Conservation (phyloP, 2,113 vertebrate species). For the Macrotus californicus region DNA sequence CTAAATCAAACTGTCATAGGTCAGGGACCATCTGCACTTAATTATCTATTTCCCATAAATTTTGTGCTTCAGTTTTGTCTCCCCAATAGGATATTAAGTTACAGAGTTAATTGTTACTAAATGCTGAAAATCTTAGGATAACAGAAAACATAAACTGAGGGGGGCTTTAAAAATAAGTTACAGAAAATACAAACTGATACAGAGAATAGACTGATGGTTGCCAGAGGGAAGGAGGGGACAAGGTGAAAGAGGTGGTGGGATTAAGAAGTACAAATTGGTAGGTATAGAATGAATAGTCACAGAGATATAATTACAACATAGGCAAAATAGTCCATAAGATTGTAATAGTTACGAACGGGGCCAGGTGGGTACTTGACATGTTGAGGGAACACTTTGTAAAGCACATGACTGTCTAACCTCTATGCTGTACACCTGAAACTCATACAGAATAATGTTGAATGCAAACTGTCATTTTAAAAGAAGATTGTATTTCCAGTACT, state of each 20-base stretch:
- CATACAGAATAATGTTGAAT: not conserved
- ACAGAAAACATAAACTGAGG: not conserved
- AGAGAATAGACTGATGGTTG: not conserved
- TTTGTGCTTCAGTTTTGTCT: not conserved
- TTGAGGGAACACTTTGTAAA: not conserved
- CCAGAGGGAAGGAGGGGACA: not conserved
- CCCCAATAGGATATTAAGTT: not conserved
- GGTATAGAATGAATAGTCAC: not conserved
- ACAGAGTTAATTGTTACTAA: not conserved
- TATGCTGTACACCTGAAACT: not conserved
- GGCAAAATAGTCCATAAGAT: not conserved
- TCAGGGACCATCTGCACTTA: not conserved
- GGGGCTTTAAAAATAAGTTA: not conserved
- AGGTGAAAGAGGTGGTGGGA: not conserved
- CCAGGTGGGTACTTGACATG: not conserved
- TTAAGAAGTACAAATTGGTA: not conserved
- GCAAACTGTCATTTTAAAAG: not conserved
- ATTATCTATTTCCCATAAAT: not conserved
- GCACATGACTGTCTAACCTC: not conserved
- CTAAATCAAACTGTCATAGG: not conserved
- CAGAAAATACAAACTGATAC: not conserved
- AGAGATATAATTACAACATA: not conserved
- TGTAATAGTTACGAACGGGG: not conserved
- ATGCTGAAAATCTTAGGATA: not conserved
- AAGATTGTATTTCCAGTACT: not conserved